Base-by-base conservation (phyloP, 2,888 invertebrate genomes). In the Scelioninae gen. 1 region DNA sequence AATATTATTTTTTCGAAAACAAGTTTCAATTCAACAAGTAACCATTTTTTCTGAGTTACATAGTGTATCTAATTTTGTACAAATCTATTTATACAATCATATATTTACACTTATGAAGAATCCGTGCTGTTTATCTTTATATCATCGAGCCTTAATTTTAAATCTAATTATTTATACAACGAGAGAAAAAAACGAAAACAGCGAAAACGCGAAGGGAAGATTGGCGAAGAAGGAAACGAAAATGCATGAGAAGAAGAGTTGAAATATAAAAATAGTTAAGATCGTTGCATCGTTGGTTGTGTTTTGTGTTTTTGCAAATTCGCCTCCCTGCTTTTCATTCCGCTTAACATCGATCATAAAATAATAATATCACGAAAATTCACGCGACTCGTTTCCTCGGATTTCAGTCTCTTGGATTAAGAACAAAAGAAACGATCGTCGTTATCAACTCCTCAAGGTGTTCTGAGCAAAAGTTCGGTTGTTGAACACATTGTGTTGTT, bases 401-500 rank as follows among this genome's bases (percentile, higher is more conserved):
- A 10, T 32, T 56, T 72, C 72, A 53, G 62, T 72, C 72, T 72
- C 45, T 45, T 38, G 34, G 6, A 31, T 56, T 63, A 45, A 62
- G 16, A 72, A 55, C 62, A 15, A 55, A 53, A 53, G 45, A 55
- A 72, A 72, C 62, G 32, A 38, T 58, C 55, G 55, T 49, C 29
- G 47, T 16, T 53, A 43, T 60, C 9, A 29, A 51, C 40, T 60
- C 43, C 51, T 23, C 60, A 49, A 47, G 43, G 3, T 69, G 69
- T 69, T 58, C 58, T 31, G 60, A 71, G 71, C 34, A 51, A 60
- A 49, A 38, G 34, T 49, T 71, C 10, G 49, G 16, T 49, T 10
- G 55, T 63, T 72, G 62, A 71, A 60, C 71, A 71, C 58, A 58
- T 69, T 60, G 16, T 31, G 49, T 71, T 71, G 56, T 56, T 45